Base-by-base conservation (phyloP, 2,113 vertebrate species). In the Clupea harengus region DNA sequence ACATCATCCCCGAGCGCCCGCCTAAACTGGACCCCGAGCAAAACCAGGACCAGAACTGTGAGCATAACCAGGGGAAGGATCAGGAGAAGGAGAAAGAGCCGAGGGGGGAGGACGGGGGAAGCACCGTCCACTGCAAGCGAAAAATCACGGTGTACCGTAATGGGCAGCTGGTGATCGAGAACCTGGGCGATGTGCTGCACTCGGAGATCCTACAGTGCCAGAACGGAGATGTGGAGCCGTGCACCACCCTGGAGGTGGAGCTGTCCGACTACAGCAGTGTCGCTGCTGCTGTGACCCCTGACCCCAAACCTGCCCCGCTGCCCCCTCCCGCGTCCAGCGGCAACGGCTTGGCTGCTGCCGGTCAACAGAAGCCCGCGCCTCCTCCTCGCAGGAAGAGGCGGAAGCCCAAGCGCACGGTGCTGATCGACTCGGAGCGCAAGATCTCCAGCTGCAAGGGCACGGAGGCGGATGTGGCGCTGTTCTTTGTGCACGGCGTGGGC, bases 401-500 rank as follows among this genome's bases (percentile, higher is more conserved):
- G 28, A 97, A 95, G 13, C 97, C 98, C 44, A 99, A 98, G 89
- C 95, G 96, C 47, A 97, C 96, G 0, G 92, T 99, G 89, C 89
- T 95, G 6, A 96, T 99, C 4, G 97, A 99, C 91, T 97, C 97
- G 15, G 92, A 96, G 90, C 96, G 97, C 85, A 93, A 89, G 86
- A 97, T 99, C 93, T 96, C 96, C 0, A 97, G 98, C 93, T 99
- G 98, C 93, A 97, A 98, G 89, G 98, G 97, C 10, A 94, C 95
- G 0, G 96, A 99, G 89, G 81, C 94, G 0, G 98, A 99, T 0
- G 97, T 99, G 60, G 97, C 97, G 0, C 93, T 99, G 0, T 99
- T 99, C 89, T 99, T 99, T 87, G 95, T 99, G 91, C 98, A 99
- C 0, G 98, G 98, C 0, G 98, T 99, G 0, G 98, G 98, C 0